Percentiles rank a stretch among this genome's conserved stretches.
phyloP scores from a whole-genome alignment of 2,797 vertebrate species.

The Cyprinodon diabolis region DNA sequence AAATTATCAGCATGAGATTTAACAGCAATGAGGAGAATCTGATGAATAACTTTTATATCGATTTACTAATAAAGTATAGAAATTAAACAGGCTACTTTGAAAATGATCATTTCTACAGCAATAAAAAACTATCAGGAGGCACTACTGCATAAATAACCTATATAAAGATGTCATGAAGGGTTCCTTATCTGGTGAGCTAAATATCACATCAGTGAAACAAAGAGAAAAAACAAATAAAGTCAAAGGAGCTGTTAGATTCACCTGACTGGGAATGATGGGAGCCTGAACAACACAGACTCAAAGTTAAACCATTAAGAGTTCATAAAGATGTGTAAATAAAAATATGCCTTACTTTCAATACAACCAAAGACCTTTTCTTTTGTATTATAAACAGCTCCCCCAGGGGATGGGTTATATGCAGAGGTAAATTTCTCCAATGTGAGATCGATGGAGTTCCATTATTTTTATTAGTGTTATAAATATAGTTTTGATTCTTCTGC shows the following conservation, averaged over 20 bases:
- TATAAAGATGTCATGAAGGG: neutral
- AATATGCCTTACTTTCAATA: too few species aligned
- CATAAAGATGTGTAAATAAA: conserved; percentile 1
- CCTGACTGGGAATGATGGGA: conserved; percentile 26
- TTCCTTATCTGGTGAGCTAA: neutral
- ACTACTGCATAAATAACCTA: too few species aligned
- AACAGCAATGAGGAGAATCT: neutral
- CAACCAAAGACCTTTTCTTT: too few species aligned
- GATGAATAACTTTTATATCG: neutral
- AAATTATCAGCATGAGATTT: too few species aligned
- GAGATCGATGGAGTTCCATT: too few species aligned
- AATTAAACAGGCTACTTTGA: neutral
- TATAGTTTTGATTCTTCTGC: neutral
- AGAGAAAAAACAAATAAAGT: conserved; percentile 17
- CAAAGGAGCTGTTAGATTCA: conserved; percentile 24
- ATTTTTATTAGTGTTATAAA: too few species aligned
- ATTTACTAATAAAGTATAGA: neutral
- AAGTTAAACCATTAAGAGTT: conserved; percentile 29
- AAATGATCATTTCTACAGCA: neutral
- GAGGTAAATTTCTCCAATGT: too few species aligned
- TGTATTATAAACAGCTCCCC: too few species aligned
- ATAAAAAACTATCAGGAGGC: neutral
- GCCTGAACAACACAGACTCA: conserved; percentile 13
- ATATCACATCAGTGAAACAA: conserved; percentile 21
- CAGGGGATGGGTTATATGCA: too few species aligned